phyloP scores from a whole-genome alignment of 2,113 vertebrate genomes.

The Anguilla japonica region DNA sequence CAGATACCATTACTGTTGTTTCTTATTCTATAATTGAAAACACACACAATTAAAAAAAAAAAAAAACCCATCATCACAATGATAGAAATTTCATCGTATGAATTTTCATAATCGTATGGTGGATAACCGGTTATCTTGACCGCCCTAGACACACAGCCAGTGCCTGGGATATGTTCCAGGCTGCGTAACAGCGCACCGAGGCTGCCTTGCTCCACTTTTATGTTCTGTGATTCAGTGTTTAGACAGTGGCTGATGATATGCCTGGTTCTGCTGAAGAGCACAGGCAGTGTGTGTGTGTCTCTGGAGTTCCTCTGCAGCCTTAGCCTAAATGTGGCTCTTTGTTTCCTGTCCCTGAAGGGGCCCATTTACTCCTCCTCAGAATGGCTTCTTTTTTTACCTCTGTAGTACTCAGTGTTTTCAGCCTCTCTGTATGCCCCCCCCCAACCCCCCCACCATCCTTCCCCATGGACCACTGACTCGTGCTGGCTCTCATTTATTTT shows the following conservation, averaged over 20 bases:
- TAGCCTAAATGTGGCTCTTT: neutral
- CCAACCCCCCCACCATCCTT: no score
- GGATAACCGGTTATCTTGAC: no score
- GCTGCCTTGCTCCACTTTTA: neutral
- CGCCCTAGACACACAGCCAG: no score
- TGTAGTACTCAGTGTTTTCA: no score
- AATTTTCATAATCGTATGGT: no score
- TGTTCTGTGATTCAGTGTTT: neutral
- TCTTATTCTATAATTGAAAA: no score
- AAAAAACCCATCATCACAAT: no score
- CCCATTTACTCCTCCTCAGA: neutral
- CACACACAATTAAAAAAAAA: no score
- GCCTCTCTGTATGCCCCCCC: neutral
- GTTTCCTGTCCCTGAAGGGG: neutral
- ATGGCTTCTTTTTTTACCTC: neutral
- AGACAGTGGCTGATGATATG: neutral
- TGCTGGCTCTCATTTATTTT: constrained; percentile 32
- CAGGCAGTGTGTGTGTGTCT: neutral
- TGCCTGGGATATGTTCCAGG: neutral
- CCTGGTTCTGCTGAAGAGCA: neutral
- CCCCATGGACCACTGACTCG: neutral
- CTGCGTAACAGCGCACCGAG: neutral
- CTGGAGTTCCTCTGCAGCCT: neutral
- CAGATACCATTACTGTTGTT: no score
- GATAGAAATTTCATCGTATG: no score